These are phyloP conservation scores for Drosophila ercepeae DNA, from an alignment of 1,140 invertebrate genomes.

Conservation along the genomic window DNA sequence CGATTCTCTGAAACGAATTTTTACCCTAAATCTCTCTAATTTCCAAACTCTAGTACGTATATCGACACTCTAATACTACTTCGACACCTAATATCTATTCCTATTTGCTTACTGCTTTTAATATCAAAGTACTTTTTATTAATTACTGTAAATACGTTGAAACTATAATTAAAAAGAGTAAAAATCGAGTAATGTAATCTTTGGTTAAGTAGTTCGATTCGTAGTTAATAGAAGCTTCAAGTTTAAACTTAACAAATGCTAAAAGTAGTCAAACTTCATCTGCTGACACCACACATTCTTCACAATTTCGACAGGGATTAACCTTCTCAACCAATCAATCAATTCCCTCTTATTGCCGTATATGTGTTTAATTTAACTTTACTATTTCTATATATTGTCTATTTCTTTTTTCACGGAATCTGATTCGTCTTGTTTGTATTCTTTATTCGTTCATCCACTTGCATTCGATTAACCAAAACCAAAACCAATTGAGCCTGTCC, in stretches of 20 bases:
- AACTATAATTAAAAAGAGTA: not conserved
- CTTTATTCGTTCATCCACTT: slow-evolving; percentile 36
- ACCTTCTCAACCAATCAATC: not conserved
- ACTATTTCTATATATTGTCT: slow-evolving; percentile 18
- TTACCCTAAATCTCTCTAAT: slow-evolving; percentile 15
- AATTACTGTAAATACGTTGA: slow-evolving; percentile 25
- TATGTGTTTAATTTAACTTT: slow-evolving; percentile 34
- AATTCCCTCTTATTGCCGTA: not conserved
- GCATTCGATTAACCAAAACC: slow-evolving; percentile 25
- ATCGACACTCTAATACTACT: slow-evolving; percentile 12
- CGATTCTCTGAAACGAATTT: slow-evolving; percentile 9
- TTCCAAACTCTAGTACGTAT: slow-evolving; percentile 37
- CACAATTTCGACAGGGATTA: not conserved
- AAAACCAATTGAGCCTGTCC: slow-evolving; percentile 38
- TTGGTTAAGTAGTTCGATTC: slow-evolving; percentile 40
- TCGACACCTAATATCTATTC: not conserved
- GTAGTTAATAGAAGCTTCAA: slow-evolving; percentile 14
- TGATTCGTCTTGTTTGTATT: slow-evolving; percentile 22
- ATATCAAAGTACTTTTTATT: not conserved
- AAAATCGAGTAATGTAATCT: slow-evolving; percentile 33
- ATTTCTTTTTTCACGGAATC: slow-evolving; percentile 23
- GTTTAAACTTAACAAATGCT: slow-evolving; percentile 9
- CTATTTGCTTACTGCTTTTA: slow-evolving; percentile 15
- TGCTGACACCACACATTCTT: slow-evolving; percentile 33
- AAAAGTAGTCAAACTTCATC: slow-evolving; percentile 26